Evolutionary conservation across 2,797 vertebrate species (phyloP), one percentile per base, ranked within the genome.

Genomic region (Chelidonichthys spinosus): DNA sequence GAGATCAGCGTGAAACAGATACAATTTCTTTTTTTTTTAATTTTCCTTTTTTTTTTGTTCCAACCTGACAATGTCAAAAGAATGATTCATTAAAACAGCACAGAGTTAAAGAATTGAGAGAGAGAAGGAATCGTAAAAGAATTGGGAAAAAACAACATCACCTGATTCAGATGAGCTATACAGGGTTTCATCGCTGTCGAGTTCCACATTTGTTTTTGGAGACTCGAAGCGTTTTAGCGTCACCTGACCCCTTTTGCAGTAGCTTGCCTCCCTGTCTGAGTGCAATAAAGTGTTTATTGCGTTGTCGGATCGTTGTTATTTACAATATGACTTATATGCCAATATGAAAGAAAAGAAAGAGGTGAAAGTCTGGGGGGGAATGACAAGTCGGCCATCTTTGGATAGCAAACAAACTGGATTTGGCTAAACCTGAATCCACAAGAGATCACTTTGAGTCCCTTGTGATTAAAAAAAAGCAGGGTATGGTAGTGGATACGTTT

Each of bases 251-350:
- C 25, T 25, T 25, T 86, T 85, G 90, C 76, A 88, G 83, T 84
- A 81, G 83, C 83, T 83, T 76, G 70, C 89, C 91, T 84, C 89
- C 90, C 83, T 86, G 90, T 90, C 75, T 73, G 81, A 89, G 90
- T 92, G 87, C 91, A 93, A 90, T 90, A 82, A 91, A 60, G 55
- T 76, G 73, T 88, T 92, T 95, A 94, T 93, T 95, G 93, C 92
- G 74, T 92, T 82, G 82, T 92, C 87, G 88, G 88, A 79, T 87
- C 84, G 63, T 92, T 91, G 81, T 75, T 92, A 92, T 94, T 90
- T 93, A 93, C 89, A 93, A 66, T 84, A 85, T 78, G 84, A 86
- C 56, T 72, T 25, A 25, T 25, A 25, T 25, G 25, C 1, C 25
- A 25, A 25, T 25, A 25, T 67, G 33, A 86, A 84, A 75, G 18